Evolutionary conservation across 2,888 invertebrate species (phyloP).

Genomic region (Harmothoe impar): DNA sequence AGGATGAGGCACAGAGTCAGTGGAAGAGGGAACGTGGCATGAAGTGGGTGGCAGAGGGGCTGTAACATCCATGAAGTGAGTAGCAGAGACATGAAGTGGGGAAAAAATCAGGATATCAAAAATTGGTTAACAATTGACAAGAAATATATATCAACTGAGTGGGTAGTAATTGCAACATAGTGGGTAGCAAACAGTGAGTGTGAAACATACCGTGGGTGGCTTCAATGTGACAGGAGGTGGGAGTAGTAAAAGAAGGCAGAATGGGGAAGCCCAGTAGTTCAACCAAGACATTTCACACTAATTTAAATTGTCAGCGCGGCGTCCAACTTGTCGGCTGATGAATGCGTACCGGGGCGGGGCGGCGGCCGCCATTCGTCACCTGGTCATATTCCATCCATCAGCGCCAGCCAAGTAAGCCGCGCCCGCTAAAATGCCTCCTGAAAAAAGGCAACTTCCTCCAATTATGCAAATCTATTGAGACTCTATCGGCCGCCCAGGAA

Average conservation of each 20-base stretch:
- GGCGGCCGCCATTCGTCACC: slow-evolving; percentile 25
- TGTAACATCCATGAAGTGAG: no score
- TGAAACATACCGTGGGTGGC: no score
- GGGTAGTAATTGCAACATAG: no score
- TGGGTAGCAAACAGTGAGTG: no score
- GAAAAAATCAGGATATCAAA: no score
- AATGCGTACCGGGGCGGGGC: neutral
- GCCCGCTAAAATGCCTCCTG: slow-evolving; percentile 50
- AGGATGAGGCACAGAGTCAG: no score
- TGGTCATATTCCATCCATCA: slow-evolving; percentile 52
- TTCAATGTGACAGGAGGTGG: no score
- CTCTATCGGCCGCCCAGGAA: slow-evolving; percentile 54
- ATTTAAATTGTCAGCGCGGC: slow-evolving; percentile 57
- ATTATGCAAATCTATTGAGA: slow-evolving; percentile 63
- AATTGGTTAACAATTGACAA: no score
- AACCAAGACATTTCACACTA: slow-evolving; percentile 63
- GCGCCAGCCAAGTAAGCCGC: slow-evolving; percentile 33
- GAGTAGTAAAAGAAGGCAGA: neutral
- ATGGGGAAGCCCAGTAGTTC: slow-evolving; percentile 37
- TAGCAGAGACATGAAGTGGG: no score
- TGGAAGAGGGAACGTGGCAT: no score
- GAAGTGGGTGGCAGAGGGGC: no score
- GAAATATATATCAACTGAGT: no score
- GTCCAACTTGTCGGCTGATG: slow-evolving; percentile 30
- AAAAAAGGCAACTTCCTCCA: slow-evolving; percentile 62